Evolutionary conservation across 2,888 invertebrate genomes (phyloP).

Genomic region (Coecobrya sp.): DNA sequence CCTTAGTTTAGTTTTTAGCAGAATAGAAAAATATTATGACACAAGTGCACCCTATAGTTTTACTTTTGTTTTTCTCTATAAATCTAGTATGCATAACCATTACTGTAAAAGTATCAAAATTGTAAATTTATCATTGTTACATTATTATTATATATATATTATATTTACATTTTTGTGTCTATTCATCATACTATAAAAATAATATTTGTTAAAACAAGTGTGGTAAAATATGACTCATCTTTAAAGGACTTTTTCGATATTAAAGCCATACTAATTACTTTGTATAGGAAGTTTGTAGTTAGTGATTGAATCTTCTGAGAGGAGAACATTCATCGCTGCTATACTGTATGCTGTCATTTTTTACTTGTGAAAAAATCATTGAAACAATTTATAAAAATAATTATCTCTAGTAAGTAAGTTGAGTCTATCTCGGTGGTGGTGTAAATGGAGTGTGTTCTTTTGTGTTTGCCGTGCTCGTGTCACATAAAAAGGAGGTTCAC

Average conservation of each 20-base stretch:
- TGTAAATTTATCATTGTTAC: conserved; percentile 31
- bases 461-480: conserved; percentile 63
- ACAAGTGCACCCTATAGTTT: neutral
- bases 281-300: conserved; percentile 45
- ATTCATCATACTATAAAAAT: conserved; percentile 28
- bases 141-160: neutral
- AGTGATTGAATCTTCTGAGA: conserved; percentile 6
- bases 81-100: neutral
- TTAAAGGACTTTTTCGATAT: conserved; percentile 65
- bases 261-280: conserved; percentile 67
- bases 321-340: neutral
- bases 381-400: conserved; percentile 1
- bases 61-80: neutral
- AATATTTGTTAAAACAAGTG: conserved; percentile 41
- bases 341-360: conserved; percentile 58
- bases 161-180: conserved; percentile 30
- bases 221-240: conserved; percentile 56
- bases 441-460: conserved; percentile 56
- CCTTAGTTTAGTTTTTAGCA: conserved; percentile 44
- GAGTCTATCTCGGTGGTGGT: conserved; percentile 27
- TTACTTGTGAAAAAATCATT: conserved; percentile 57
- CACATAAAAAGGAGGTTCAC: neutral
- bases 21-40: neutral
- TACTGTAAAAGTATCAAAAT: conserved; percentile 13
- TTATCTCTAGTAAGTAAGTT: conserved; percentile 18